These are phyloP conservation scores for Meloidogyne floridensis DNA, from an alignment of 1,140 invertebrate genomes.

Conservation along the genomic window DNA sequence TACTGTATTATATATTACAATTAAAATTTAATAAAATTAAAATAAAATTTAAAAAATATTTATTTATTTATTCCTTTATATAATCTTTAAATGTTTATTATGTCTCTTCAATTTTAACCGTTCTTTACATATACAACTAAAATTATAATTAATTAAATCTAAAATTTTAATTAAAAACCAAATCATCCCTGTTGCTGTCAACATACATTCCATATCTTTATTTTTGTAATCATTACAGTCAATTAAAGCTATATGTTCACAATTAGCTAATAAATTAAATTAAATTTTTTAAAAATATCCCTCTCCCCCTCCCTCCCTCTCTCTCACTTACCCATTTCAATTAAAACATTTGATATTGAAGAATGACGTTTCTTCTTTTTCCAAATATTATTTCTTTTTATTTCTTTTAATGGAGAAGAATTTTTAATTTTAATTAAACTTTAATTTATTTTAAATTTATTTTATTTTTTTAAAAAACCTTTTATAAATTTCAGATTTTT, in stretches of 20 bases:
- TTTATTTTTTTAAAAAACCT: background rate
- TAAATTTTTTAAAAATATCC: no score
- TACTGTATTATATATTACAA: no score
- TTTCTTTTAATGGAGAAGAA: background rate
- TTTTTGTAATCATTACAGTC: conserved; percentile 50
- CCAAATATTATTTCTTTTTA: background rate
- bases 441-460: background rate
- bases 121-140: conserved; percentile 31
- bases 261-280: conserved; percentile 35
- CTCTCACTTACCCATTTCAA: conserved; percentile 20
- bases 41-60: background rate
- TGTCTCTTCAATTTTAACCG: conserved; percentile 11
- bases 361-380: conserved; percentile 9
- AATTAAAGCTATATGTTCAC: conserved; percentile 51
- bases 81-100: background rate
- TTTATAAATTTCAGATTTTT: background rate
- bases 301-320: no score
- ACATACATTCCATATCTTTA: conserved; percentile 50
- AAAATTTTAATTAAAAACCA: conserved; percentile 41
- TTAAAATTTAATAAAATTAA: background rate
- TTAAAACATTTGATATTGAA: conserved; percentile 20
- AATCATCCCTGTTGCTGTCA: conserved; percentile 56
- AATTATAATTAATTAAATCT: conserved; percentile 9
- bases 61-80: background rate
- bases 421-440: background rate